Evolutionary conservation across 2,797 vertebrate species (phyloP), one percentile per base, ranked within the genome.

Genomic region (Anolis apletophallus): DNA sequence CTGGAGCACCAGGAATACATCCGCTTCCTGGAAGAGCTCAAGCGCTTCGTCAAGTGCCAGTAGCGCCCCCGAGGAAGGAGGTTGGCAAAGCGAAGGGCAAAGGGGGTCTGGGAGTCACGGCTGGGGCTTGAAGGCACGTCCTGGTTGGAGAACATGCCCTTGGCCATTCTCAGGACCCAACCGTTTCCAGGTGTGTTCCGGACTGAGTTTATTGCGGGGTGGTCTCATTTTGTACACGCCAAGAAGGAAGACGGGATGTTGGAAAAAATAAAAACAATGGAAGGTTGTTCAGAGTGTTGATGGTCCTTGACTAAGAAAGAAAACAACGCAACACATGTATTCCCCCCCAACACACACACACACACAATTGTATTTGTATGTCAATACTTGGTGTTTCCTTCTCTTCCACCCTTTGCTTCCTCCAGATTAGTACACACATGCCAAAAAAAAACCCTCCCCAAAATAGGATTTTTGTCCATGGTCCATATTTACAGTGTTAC

Each of bases 1-100:
- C 90, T 98, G 29, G 99, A 99, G 92, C 99, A 99, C 93, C 97
- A 98, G 88, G 98, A 99, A 88, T 99, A 99, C 93, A 99, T 99
- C 55, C 97, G 96, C 89, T 99, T 99, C 94, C 97, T 99, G 13
- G 98, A 99, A 93, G 96, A 98, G 68, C 98, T 99, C 75, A 97
- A 97, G 75, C 91, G 95, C 69, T 99, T 99, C 91, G 96, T 99
- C 82, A 99, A 98, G 94, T 99, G 97, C 93, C 97, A 97, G 88
- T 98, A 97, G 96, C 16, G 7, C 68, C 40, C 46, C 46, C 46
- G 5, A 46, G 7, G 46, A 46, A 46, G 46, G 55, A 2, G 8
- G 46, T 7, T 46, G 46, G n/a, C n/a, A n/a, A n/a, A n/a, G n/a
- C n/a, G n/a, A n/a, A n/a, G n/a, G n/a, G n/a, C n/a, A n/a, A n/a